Base-by-base conservation (phyloP, 37 sponge, comb jelly and placozoan species). In the Diacarnus erythraeanus region DNA sequence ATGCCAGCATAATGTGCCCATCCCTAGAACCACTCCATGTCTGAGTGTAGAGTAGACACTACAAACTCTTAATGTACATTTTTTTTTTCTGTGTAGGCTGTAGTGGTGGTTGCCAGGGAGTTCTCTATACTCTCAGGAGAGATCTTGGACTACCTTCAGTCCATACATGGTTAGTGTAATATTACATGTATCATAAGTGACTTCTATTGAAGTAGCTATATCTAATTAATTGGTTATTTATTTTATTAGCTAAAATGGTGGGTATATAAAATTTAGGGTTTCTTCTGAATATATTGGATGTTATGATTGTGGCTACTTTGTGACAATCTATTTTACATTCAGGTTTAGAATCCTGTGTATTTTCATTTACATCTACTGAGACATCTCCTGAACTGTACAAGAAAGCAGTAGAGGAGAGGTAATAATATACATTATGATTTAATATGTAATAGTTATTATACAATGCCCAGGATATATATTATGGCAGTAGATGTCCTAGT, bases 91-190 rank as follows among this genome's bases (percentile, higher is more conserved):
- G 70, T 68, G 57, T 42, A 79, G 76, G 74, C 64, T 22, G 63
- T 90, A 37, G 77, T 90, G 36, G 77, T 90, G 23, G 61, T 90
- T 23, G 86, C 25, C 2, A 80, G 77, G 23, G 91, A 90, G 41
- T 90, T 86, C 63, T 18, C 83, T 6, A 30, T 75, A 17, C 77
- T 90, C 3, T 90, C 91, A n/a, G 83, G 72, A 38, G 91, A 90
- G 27, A 76, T 90, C 38, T 61, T 86, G 20, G 83, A 86, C 47
- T 59, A 72, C 15, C 64, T 91, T 3, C 72, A 87, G 29, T 66
- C 77, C 39, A 66, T 91, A 64, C 40, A 64, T 51, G 77, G 84
- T 80, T 2, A 31, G 71, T 56, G 2, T 51, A 27, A 22, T 74
- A 56, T 18, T 5, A 12, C 6, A 47, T 15, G 51, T 47, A 47